A percentile compares a stretch with the other conserved stretches of the same genome.
Evolutionary conservation across 2,113 vertebrate species (phyloP).

Genomic region (Oryzias melastigma): DNA sequence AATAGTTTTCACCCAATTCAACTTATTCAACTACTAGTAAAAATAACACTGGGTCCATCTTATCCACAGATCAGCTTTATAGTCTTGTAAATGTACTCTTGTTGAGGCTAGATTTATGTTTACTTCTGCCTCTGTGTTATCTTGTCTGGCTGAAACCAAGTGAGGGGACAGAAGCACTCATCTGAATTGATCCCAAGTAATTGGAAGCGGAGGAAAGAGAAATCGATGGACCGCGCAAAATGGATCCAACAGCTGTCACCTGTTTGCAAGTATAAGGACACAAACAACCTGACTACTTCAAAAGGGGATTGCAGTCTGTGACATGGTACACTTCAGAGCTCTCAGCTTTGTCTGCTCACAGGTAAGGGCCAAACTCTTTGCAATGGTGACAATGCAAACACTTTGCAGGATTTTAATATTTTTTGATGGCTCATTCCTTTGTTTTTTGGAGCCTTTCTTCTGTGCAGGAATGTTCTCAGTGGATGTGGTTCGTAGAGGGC

Average conservation of each 20-base stretch:
- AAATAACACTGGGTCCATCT: constrained; percentile 12
- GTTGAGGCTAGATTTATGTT: too few relatives aligned
- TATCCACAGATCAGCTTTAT: constrained; percentile 8
- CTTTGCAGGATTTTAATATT: not conserved
- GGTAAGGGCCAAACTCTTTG: constrained; percentile 21
- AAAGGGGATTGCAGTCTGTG: constrained; percentile 14
- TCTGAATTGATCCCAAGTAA: constrained; percentile 74
- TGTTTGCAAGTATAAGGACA: constrained; percentile 65
- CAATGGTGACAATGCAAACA: not conserved
- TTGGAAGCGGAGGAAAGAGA: constrained; percentile 63
- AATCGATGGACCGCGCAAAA: constrained; percentile 67
- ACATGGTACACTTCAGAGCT: constrained; percentile 21
- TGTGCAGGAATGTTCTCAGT: constrained; percentile 54
- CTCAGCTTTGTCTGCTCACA: constrained; percentile 9
- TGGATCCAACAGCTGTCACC: constrained; percentile 28
- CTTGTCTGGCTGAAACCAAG: constrained; percentile 27
- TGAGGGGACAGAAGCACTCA: constrained; percentile 62
- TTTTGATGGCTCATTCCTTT: constrained; percentile 1
- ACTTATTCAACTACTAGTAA: constrained; percentile 24
- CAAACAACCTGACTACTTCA: constrained; percentile 25
- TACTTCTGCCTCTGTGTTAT: constrained; percentile 6
- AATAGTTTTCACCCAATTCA: not conserved
- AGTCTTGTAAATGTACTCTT: not conserved
- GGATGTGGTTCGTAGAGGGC: constrained; percentile 54
- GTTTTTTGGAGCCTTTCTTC: not conserved